Evolutionary conservation across 2,888 invertebrate species (phyloP).

Genomic region (Venustoraphidia nigricollis): DNA sequence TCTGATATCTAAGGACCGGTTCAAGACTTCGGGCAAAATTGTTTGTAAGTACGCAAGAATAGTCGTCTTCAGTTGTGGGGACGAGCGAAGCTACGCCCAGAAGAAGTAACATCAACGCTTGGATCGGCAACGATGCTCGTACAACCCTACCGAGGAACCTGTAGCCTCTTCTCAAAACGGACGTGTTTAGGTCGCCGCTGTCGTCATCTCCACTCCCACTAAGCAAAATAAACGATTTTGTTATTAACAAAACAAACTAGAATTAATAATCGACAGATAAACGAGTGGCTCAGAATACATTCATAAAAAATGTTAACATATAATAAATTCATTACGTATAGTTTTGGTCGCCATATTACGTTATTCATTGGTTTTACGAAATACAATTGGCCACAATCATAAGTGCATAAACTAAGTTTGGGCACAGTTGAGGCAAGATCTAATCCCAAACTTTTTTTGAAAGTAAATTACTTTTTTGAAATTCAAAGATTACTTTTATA

Average conservation of each 20-base stretch:
- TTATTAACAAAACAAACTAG: constrained; percentile 4
- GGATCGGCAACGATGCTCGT: constrained; percentile 83
- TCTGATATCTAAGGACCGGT: constrained; percentile 78
- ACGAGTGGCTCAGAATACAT: too few relatives aligned
- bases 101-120: constrained; percentile 82
- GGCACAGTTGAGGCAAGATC: too few relatives aligned
- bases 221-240: constrained; percentile 17
- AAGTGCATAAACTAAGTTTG: too few relatives aligned
- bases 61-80: constrained; percentile 74
- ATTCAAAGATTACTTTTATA: too few relatives aligned
- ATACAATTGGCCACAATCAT: too few relatives aligned
- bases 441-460: too few relatives aligned
- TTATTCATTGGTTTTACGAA: too few relatives aligned
- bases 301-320: too few relatives aligned
- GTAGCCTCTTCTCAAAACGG: constrained; percentile 57
- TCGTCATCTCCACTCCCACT: constrained; percentile 36
- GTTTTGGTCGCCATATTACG: too few relatives aligned
- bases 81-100: constrained; percentile 88
- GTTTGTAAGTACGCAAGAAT: constrained; percentile 71
- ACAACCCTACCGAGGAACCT: constrained; percentile 81
- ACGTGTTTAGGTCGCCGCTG: constrained; percentile 36
- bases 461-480: too few relatives aligned
- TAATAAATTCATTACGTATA: too few relatives aligned
- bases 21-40: constrained; percentile 70
- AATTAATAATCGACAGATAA: neutral